These are phyloP conservation scores for Gnatocerus cornutus DNA, from an alignment of 2,888 invertebrate species.

Conservation along the genomic window DNA sequence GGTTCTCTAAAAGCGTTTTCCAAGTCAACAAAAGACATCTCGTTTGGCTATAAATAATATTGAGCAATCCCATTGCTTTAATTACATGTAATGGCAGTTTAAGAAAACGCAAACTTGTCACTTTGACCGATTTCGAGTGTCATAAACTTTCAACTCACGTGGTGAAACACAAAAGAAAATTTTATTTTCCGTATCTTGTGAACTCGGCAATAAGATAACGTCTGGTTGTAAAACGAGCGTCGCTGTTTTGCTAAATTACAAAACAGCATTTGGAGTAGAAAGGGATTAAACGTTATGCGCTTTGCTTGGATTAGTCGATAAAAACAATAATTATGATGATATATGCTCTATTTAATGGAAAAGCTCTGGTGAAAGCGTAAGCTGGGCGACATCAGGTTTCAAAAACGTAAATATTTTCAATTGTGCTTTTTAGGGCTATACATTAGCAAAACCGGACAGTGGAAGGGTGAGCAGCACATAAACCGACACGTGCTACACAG, in stretches of 20 bases:
- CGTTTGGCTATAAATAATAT: no score
- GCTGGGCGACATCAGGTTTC: constrained; percentile 38
- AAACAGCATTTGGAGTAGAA: constrained; percentile 20
- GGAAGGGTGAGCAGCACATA: constrained; percentile 44
- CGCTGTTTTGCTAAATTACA: constrained; percentile 11
- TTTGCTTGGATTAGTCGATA: constrained; percentile 49
- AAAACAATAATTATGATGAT: constrained; percentile 52
- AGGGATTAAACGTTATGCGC: constrained; percentile 30
- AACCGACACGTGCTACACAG: constrained; percentile 51
- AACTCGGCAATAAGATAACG: constrained; percentile 13
- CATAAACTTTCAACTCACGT: constrained; percentile 13
- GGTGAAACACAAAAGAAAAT: constrained; percentile 17
- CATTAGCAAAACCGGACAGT: constrained; percentile 43
- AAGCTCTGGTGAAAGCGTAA: constrained; percentile 46
- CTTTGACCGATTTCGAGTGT: constrained; percentile 7
- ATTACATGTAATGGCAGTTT: neutral
- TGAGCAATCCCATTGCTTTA: neutral
- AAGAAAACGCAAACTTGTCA: neutral
- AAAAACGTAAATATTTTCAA: constrained; percentile 49
- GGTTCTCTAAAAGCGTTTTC: neutral
- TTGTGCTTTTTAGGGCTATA: constrained; percentile 46
- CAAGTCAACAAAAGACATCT: constrained; percentile 4
- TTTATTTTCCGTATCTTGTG: constrained; percentile 8
- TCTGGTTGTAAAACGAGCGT: constrained; percentile 2
- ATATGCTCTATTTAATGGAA: constrained; percentile 48